Base-by-base conservation (phyloP, 2,113 vertebrate species). In the Passer montanus region DNA sequence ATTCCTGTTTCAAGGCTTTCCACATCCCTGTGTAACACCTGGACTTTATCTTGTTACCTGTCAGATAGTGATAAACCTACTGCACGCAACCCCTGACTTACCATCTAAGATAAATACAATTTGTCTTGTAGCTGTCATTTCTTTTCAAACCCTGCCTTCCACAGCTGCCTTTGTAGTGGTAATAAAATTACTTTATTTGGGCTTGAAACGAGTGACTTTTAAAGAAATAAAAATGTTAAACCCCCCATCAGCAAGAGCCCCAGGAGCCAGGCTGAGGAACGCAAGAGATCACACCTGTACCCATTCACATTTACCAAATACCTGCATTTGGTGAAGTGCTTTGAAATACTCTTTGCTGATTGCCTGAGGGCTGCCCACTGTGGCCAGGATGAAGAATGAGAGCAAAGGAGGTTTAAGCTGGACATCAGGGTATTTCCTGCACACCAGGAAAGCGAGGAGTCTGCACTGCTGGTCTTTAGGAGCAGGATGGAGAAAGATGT, bases 1-100 rank as follows among this genome's bases (percentile, higher is more conserved):
- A 80, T 78, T 90, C 79, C 76, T 9, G 55, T 56, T 84, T 93
- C 94, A 93, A 66, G 60, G 90, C 80, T 92, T 94, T 89, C 66
- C 92, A 81, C 83, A 76, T 94, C 95, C 80, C 79, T 30, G 0
- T 37, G 87, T 81, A 93, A 78, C 93, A 94, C 86, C 95, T 95
- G 95, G 86, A 31, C 46, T 84, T 95, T 96, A 96, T 96, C 93
- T 92, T 27, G 50, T 60, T 82, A 82, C 73, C 88, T 75, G 80
- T 58, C 88, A 93, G 63, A 63, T 26, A 58, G 62, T 18, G 88
- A 93, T 64, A 96, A 96, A 72, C 85, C 64, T 33, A 8, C 92
- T 49, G 88, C 73, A 88, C 31, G 68, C 76, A 90, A 77, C 68
- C 83, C 39, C 76, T 78, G 72, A 41, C 75, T 90, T 93, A 81